Evolutionary conservation across 2,888 invertebrate genomes (phyloP).

Genomic region (Sesamia inferens): DNA sequence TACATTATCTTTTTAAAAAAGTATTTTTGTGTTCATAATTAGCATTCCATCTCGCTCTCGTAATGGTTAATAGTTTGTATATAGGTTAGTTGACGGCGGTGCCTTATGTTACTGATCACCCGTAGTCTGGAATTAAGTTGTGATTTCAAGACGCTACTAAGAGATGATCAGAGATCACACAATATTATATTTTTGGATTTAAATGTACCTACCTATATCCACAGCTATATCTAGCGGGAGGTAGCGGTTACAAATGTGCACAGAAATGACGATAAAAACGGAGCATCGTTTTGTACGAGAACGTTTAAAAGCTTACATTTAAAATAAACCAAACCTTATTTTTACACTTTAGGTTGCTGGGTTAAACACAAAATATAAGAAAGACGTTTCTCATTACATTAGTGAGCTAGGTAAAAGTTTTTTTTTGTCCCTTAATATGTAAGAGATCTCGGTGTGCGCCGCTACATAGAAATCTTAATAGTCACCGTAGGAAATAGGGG

Average conservation of each 20-base stretch:
- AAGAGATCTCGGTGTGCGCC: constrained; percentile 17
- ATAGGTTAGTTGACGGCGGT: not conserved
- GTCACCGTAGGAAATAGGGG: constrained; percentile 60
- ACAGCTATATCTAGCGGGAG: not conserved
- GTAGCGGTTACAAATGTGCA: not conserved
- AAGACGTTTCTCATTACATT: constrained; percentile 48
- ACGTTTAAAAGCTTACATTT: constrained; percentile 18
- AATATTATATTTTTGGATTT: not conserved
- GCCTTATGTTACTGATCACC: not conserved
- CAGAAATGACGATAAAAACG: constrained; percentile 4
- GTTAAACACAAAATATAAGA: constrained; percentile 28
- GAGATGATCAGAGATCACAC: not conserved
- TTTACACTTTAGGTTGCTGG: constrained; percentile 14
- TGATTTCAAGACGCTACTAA: not conserved
- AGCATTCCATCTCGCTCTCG: not conserved
- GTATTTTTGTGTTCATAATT: constrained; percentile 8
- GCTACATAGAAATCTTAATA: constrained; percentile 54
- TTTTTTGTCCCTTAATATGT: constrained; percentile 35
- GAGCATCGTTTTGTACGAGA: not conserved
- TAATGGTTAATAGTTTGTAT: not conserved
- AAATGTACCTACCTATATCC: not conserved
- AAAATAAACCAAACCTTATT: not conserved
- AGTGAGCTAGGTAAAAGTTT: constrained; percentile 32
- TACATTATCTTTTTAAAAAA: constrained; percentile 34
- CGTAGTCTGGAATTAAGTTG: not conserved